Evolutionary conservation across 2,797 vertebrate genomes (phyloP).

Genomic region (Hydrophis major): DNA sequence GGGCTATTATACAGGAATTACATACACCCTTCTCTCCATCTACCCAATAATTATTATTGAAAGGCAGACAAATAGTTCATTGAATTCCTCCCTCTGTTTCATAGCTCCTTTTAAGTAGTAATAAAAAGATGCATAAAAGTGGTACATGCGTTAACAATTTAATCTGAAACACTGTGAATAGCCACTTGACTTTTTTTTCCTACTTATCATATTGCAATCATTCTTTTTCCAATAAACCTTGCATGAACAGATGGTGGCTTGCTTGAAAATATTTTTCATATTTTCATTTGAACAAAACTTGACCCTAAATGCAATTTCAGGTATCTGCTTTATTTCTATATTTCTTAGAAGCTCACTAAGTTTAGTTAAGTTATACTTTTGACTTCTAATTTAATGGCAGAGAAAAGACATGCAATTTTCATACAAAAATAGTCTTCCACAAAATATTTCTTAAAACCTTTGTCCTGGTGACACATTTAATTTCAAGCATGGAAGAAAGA

Average conservation of each 20-base stretch:
- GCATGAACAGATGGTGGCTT: neutral
- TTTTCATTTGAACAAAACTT: slow-evolving; percentile 5
- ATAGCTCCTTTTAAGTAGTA: neutral
- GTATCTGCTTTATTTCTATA: neutral
- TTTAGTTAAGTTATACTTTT: neutral
- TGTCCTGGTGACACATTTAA: neutral
- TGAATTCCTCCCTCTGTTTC: neutral
- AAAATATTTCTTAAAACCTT: neutral
- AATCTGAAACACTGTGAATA: neutral
- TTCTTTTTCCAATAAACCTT: neutral
- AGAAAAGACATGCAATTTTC: neutral
- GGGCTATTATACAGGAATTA: neutral
- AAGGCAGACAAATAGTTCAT: neutral
- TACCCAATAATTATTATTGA: slow-evolving; percentile 10
- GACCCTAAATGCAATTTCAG: neutral
- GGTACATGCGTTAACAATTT: neutral
- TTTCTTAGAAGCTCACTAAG: neutral
- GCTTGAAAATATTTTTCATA: neutral
- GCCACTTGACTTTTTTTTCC: neutral
- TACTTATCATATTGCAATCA: neutral
- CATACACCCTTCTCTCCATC: neutral
- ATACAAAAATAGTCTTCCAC: neutral
- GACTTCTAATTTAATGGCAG: neutral
- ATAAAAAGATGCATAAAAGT: slow-evolving; percentile 3
- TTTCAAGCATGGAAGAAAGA: neutral